These are phyloP conservation scores for Megalopta genalis DNA, from an alignment of 1,140 invertebrate species.

Conservation along the genomic window DNA sequence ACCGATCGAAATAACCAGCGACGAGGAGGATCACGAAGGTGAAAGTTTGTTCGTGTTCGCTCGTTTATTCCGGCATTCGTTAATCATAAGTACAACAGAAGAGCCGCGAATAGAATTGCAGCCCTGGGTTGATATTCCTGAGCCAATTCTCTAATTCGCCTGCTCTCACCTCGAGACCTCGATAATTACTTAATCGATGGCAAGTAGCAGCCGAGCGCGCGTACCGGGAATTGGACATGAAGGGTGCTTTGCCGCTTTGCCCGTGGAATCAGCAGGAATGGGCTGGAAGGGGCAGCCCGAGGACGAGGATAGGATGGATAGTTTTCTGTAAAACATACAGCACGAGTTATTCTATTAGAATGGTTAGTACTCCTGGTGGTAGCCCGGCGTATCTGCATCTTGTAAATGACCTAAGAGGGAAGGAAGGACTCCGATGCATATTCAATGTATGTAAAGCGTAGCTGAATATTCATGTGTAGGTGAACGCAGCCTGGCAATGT, in stretches of 20 bases:
- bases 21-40: no score
- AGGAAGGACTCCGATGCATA: slow-evolving; percentile 78
- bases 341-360: slow-evolving; percentile 74
- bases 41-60: background rate
- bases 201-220: slow-evolving; percentile 49
- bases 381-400: slow-evolving; percentile 74
- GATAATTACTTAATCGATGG: slow-evolving; percentile 73
- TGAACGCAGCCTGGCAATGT: slow-evolving; percentile 73
- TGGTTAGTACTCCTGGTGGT: slow-evolving; percentile 60
- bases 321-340: slow-evolving; percentile 65
- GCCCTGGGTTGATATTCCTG: slow-evolving; percentile 34
- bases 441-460: slow-evolving; percentile 78
- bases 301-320: slow-evolving; percentile 38
- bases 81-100: slow-evolving; percentile 42
- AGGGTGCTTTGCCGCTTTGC: background rate
- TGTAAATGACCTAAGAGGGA: slow-evolving; percentile 79
- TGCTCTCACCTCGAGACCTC: slow-evolving; percentile 47
- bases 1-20: background rate
- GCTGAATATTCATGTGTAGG: slow-evolving; percentile 78
- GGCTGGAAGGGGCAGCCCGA: background rate
- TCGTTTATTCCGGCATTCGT: slow-evolving; percentile 10
- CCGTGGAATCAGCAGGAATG: background rate
- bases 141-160: slow-evolving; percentile 60
- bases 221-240: slow-evolving; percentile 17
- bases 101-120: slow-evolving; percentile 33